A percentile compares a stretch with the other conserved stretches of the same genome.
These are phyloP conservation scores for Tenthredo scrophulariae DNA, from an alignment of 2,888 invertebrate species.

Conservation along the genomic window DNA sequence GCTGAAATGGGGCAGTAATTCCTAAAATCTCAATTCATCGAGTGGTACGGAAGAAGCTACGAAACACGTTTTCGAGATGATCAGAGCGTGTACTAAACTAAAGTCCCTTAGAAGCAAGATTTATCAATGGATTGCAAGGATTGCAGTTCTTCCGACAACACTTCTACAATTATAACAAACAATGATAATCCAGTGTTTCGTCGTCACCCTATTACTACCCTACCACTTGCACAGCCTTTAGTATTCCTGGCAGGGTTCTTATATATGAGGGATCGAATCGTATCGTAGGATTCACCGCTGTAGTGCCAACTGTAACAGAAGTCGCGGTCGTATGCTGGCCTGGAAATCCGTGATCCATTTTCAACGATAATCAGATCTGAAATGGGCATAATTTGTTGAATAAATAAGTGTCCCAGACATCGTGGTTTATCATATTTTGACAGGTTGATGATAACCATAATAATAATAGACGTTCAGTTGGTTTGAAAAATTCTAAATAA, in stretches of 20 bases:
- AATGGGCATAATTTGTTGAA: not conserved
- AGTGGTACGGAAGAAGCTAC: too few species aligned
- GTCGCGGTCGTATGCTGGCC: conserved; percentile 87
- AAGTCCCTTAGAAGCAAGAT: too few species aligned
- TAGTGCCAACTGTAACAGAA: conserved; percentile 79
- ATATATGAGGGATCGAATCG: conserved; percentile 88
- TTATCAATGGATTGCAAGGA: too few species aligned
- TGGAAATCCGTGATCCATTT: conserved; percentile 85
- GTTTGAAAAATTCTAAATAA: not conserved
- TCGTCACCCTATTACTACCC: conserved; percentile 26
- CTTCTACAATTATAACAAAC: too few species aligned
- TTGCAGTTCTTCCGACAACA: too few species aligned
- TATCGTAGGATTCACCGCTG: conserved; percentile 83
- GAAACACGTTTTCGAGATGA: too few species aligned
- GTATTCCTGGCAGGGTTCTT: conserved; percentile 86
- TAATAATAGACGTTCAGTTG: not conserved
- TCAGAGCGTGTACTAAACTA: too few species aligned
- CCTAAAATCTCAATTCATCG: too few species aligned
- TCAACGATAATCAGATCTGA: not conserved
- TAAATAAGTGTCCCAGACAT: not conserved
- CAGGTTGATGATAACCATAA: not conserved
- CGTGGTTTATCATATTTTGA: not conserved
- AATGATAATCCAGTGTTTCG: not conserved
- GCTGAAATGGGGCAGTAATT: too few species aligned
- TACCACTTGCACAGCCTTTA: conserved; percentile 89